These are phyloP conservation scores for Polymixis flavicincta DNA, from an alignment of 2,888 invertebrate species.

Conservation along the genomic window DNA sequence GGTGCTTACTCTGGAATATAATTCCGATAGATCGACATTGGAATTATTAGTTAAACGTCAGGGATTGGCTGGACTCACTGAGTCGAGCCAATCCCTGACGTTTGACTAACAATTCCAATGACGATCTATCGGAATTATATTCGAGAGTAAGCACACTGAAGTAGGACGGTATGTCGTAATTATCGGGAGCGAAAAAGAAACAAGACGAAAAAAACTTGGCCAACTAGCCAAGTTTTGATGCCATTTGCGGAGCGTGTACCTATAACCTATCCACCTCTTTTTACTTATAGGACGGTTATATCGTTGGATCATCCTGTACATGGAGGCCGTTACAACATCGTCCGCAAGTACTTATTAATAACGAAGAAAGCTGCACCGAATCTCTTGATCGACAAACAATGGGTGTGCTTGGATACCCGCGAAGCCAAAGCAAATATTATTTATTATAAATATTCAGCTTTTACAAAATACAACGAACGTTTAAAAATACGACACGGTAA, in stretches of 20 bases:
- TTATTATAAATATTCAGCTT: constrained; percentile 67
- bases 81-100: too few species aligned
- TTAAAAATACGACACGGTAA: constrained; percentile 56
- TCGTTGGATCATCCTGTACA: constrained; percentile 76
- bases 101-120: too few species aligned
- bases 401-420: constrained; percentile 81
- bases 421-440: constrained; percentile 76
- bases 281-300: background rate
- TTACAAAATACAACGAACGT: constrained; percentile 68
- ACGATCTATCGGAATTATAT: too few species aligned
- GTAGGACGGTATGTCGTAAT: too few species aligned
- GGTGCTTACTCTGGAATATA: too few species aligned
- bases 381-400: constrained; percentile 87
- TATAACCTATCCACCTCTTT: background rate
- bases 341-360: constrained; percentile 89
- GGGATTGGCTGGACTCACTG: too few species aligned
- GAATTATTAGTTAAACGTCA: too few species aligned
- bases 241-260: background rate
- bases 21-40: too few species aligned
- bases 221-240: too few species aligned
- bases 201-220: background rate
- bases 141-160: too few species aligned
- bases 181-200: too few species aligned
- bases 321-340: constrained; percentile 81
- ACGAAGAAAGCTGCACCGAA: constrained; percentile 87